Conservation (phyloP, 2,888 invertebrate species). For the Troides oblongomaculatus region DNA sequence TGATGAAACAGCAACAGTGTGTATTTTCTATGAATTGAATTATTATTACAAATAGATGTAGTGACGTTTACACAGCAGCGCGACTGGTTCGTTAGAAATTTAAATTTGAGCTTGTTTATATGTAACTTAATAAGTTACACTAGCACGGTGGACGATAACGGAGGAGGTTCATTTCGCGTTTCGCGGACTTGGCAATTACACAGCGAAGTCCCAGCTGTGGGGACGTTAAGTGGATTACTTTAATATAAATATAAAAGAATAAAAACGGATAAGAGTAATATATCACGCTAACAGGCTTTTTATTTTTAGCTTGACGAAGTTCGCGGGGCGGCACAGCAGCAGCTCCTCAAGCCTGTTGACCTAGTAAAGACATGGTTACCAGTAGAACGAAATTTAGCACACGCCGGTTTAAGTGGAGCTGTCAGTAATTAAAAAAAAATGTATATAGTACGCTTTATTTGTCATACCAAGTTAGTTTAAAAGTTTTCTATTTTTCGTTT, state of each 20-base stretch:
- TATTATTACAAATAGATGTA: no score
- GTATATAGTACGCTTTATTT: not conserved
- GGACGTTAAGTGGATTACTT: no score
- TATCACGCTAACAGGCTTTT: constrained; percentile 11
- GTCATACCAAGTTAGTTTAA: no score
- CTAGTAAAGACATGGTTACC: constrained; percentile 22
- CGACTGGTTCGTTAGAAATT: constrained; percentile 6
- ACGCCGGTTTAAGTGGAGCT: not conserved
- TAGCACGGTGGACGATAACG: constrained; percentile 60
- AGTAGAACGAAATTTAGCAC: constrained; percentile 4
- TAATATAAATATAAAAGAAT: not conserved
- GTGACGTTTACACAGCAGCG: no score
- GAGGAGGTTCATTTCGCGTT: constrained; percentile 62
- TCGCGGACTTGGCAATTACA: constrained; percentile 44
- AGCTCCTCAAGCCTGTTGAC: constrained; percentile 29
- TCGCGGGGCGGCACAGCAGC: constrained; percentile 14
- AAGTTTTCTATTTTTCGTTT: no score
- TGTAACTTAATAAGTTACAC: constrained; percentile 46
- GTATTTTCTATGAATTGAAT: no score
- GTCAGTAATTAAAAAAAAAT: not conserved
- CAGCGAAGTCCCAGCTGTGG: no score
- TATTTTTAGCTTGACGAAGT: constrained; percentile 29
- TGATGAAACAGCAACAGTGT: no score
- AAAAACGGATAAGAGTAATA: not conserved
- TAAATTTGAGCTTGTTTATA: constrained; percentile 26